Base-by-base conservation (phyloP, 2,888 invertebrate species). In the Apotomis betuletana region DNA sequence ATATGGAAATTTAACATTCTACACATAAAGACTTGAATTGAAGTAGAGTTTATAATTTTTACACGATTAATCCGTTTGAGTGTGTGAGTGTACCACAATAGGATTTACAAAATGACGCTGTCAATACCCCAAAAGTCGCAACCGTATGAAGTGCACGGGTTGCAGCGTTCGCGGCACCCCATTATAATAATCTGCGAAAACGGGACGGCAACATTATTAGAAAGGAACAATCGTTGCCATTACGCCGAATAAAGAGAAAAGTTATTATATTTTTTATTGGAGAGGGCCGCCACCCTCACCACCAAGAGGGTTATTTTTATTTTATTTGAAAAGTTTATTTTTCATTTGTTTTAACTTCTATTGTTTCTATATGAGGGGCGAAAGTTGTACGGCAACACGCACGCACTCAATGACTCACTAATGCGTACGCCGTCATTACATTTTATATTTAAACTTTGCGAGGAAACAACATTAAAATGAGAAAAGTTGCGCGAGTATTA, bases 181-280 rank as follows among this genome's bases (percentile, higher is more conserved):
- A 89, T 89, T 87, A 89, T 86, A 87, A 87, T 90, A 90, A 91
- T 90, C 87, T 85, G 85, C 80, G 84, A 81, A 85, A 90, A 84
- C 83, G 87, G 82, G 91, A 91, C 85, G 79, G 87, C 87, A 88
- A 88, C 86, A 85, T 83, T 85, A 90, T 91, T 89, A 90, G 89
- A 90, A 88, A 83, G 86, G 88, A 88, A 90, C 91, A 89, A 89
- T 88, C 90, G 91, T 87, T 87, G 90, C 90, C 90, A 92, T 92
- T 92, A 92, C 88, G 91, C 86, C 90, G 90, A 91, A 92, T 91
- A 91, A 92, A 92, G 92, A 92, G 92, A 92, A 92, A 92, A 92
- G 93, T 92, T 92, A 93, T 93, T 92, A 92, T 93, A 93, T 92
- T 92, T 92, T 92, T 92, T 91, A 90, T 92, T 90, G 90, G 90